Base-by-base conservation (phyloP, 2,888 invertebrate genomes). In the Chirona hameri region DNA sequence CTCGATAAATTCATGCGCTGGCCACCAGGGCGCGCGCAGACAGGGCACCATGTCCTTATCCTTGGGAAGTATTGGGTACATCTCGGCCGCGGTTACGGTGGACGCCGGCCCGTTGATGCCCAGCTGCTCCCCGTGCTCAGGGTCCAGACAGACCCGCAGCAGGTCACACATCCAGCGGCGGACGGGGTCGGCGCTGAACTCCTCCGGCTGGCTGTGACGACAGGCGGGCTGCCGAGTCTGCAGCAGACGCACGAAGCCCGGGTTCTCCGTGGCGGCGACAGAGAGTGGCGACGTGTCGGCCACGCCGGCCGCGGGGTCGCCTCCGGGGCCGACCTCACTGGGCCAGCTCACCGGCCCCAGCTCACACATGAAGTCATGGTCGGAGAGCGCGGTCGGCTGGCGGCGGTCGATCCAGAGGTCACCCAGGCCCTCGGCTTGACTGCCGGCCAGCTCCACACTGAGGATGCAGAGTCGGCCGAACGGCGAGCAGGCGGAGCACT, bases 191-290 rank as follows among this genome's bases (percentile, higher is more conserved):
- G 69, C 69, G 29, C 29, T 29, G 69, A 69, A 69, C 69, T 12
- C 15, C 69, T 15, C 29, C 69, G 10, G 29, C 69, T 69, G 29
- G 15, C 21, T 3, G 29, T 69, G 69, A 27, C 15, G 21, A 15
- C 69, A 69, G 29, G 12, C 27, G 29, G 69, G 69, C 69, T 14
- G 27, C 29, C 3, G 27, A 15, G 5, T 14, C 29, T 69, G 27
- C 69, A 69, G 69, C 69, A 69, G 29, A 14, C 29, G 69, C 69
- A 69, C 69, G 69, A 69, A 69, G 29, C 69, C 69, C 29, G 69
- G 69, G 29, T 69, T 69, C 12, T 27, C 69, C 12, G 69, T 69
- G 69, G 27, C 29, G 29, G 29, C 69, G 12, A 69, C 2, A 9
- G 29, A 0, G 12, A 69, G 69, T 12, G 2, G 27, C 15, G 69